Evolutionary conservation across 2,888 invertebrate genomes (phyloP), one percentile per base, ranked within the genome.

Genomic region (Cephonodes hylas): DNA sequence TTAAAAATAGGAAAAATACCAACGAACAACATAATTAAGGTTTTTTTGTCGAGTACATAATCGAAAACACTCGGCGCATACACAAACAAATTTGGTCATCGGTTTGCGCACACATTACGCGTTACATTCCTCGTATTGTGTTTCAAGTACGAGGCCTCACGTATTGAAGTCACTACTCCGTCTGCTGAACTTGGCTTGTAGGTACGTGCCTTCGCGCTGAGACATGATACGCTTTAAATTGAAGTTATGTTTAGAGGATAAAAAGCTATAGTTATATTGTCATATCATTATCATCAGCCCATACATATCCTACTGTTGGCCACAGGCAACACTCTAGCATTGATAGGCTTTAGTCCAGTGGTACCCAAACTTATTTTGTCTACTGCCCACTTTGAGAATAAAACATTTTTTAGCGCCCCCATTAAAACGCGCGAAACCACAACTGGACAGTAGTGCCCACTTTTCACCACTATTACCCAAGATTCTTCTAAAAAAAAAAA

Each of bases 171-270:
- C 66, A 61, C n/a, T n/a, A n/a, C n/a, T n/a, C n/a, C n/a, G 60
- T 58, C 48, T 61, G 20, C 63, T 68, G 72, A 71, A 74, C 73
- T 74, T 76, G 72, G 62, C 63, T 61, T 57, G 59, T 65, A 59
- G 59, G 27, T 53, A 31, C 27, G 53, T 53, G 53, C 53, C 53
- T 18, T 4, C 15, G 31, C 2, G 48, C 25, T 48, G 48, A 48
- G 6, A 48, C 48, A 44, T 18, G 7, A 7, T 8, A 20, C 10
- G 18, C 10, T 7, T 8, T 44, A 8, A 8, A 2, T 44, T 44
- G 10, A 44, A 20, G 8, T 20, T 44, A 20, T 7, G 20, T 44
- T 44, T 44, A 10, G 3, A 44, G 8, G 18, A 1, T n/a, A 44
- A 8, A 15, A 44, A 44, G 8, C 6, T 20, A 42, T 15, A 31